Evolutionary conservation across 2,797 vertebrate species (phyloP).

Genomic region (Potorous gilbertii): DNA sequence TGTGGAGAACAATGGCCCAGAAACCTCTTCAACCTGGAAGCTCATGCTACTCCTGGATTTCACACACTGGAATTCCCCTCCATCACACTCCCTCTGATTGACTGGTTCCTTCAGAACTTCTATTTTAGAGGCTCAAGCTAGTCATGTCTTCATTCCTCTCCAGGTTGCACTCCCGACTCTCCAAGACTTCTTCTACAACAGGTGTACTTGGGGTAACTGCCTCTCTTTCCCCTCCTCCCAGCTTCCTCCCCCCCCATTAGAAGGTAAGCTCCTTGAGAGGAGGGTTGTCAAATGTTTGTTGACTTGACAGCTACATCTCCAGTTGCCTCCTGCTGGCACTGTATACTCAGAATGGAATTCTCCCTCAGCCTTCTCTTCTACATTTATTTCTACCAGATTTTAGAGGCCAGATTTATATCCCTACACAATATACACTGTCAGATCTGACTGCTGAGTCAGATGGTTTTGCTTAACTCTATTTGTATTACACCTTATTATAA

Average conservation of each 20-base stretch:
- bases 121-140: neutral
- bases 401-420: constrained; percentile 33
- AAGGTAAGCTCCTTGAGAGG: neutral
- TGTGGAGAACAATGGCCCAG: neutral
- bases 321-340: neutral
- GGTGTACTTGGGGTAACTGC: neutral
- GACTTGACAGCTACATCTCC: neutral
- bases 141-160: neutral
- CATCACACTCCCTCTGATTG: neutral
- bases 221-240: neutral
- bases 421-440: neutral
- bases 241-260: neutral
- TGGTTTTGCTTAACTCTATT: neutral
- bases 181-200: neutral
- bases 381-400: constrained; percentile 17
- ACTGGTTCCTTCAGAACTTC: neutral
- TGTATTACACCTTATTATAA: neutral
- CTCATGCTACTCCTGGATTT: neutral
- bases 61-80: neutral
- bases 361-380: constrained; percentile 36
- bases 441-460: neutral
- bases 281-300: neutral
- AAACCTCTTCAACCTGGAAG: neutral
- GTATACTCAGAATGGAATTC: neutral
- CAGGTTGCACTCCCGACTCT: neutral